Conservation (phyloP, 2,888 invertebrate species). For the Brachylomia viminalis region DNA sequence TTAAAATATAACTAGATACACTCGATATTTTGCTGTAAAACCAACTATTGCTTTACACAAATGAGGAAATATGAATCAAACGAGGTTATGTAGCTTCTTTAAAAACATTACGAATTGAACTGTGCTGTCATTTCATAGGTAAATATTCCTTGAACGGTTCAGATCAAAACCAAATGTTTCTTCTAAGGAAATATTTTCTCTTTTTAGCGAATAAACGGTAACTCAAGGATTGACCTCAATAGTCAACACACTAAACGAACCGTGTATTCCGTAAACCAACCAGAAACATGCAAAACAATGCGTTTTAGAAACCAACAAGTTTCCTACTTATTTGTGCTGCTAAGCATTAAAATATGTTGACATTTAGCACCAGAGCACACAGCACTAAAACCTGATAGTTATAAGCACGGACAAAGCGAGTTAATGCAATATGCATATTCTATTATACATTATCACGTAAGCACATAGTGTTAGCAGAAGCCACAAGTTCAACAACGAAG, state of each 20-base stretch:
- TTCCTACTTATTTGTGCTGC: constrained; percentile 13
- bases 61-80: constrained; percentile 10
- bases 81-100: constrained; percentile 10
- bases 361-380: constrained; percentile 53
- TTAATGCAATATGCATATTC: constrained; percentile 67
- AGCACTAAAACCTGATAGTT: constrained; percentile 46
- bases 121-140: neutral
- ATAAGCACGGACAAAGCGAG: constrained; percentile 61
- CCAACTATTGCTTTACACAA: neutral
- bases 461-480: constrained; percentile 57
- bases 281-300: constrained; percentile 14
- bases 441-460: constrained; percentile 63
- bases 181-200: neutral
- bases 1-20: neutral
- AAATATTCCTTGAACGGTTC: constrained; percentile 5
- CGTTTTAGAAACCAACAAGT: constrained; percentile 31
- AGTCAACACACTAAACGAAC: neutral
- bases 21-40: neutral
- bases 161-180: neutral
- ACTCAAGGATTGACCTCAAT: neutral
- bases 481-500: constrained; percentile 60
- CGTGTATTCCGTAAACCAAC: neutral
- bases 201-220: neutral
- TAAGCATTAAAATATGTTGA: constrained; percentile 53
- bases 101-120: neutral